phyloP scores from a whole-genome alignment of 2,113 vertebrate species.

The Sialia sialis region DNA sequence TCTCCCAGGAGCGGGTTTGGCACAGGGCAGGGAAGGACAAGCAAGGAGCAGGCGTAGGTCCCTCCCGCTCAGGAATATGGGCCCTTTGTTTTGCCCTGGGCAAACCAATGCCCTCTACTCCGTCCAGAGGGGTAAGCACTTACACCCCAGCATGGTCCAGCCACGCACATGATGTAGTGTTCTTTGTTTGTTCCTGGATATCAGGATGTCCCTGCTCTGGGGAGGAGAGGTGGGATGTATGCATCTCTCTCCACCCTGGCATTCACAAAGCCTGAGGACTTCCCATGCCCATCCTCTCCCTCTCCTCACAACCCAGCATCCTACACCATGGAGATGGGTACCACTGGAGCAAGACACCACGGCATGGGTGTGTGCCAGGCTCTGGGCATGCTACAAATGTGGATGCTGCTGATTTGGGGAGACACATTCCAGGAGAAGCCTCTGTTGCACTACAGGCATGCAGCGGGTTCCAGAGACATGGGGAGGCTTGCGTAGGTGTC shows the following conservation, averaged over 20 bases:
- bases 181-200: not conserved
- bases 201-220: not conserved
- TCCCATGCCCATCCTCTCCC: not conserved
- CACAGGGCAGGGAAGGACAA: not conserved
- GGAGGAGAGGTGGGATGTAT: not conserved
- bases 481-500: slow-evolving; percentile 22
- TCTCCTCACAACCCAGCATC: not conserved
- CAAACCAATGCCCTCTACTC: not conserved
- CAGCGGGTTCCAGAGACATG: not conserved
- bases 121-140: rapidly evolving
- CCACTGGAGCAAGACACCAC: rapidly evolving
- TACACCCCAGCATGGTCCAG: rapidly evolving
- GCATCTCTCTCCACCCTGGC: not conserved
- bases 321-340: not conserved
- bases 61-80: not conserved
- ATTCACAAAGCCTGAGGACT: not conserved
- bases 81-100: not conserved
- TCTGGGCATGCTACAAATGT: rapidly evolving
- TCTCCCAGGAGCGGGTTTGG: slow-evolving; percentile 47
- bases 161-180: not conserved
- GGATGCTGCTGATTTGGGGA: not conserved
- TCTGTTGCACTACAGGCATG: not conserved
- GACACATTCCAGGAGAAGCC: not conserved
- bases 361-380: not conserved
- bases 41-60: rapidly evolving